Evolutionary conservation across 2,113 vertebrate genomes (phyloP), one percentile per base, ranked within the genome.

Genomic region (Crotalus tigris): DNA sequence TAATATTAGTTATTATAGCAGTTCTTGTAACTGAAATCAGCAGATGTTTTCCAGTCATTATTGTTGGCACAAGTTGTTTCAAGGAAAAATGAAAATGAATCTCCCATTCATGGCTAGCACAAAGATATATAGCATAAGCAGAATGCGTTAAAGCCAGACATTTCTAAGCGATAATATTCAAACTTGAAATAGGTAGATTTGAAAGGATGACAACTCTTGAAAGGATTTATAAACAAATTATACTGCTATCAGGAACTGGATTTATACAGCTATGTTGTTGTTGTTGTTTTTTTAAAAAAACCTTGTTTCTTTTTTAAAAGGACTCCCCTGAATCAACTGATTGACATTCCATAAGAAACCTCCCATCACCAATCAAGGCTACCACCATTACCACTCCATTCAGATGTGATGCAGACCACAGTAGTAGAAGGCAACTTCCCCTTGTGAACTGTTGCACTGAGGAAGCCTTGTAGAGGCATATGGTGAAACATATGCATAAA

Each of bases 11-110:
- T 59, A 64, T 64, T 64, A 29, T 12, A 64, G 61, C 61, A 75
- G 64, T 75, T 75, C 64, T 13, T 75, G n/a, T 75, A 33, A 75
- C n/a, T 75, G n/a, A 75, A 75, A 33, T 75, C n/a, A n/a, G 2
- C 64, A 75, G 64, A 33, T 91, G 24, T 94, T 95, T 87, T 94
- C 96, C 93, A 93, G 96, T 96, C 95, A 97, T 93, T 90, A 95
- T 57, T 88, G 6, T 64, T 90, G 95, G 4, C 94, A 97, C 96
- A 69, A 92, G 90, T 94, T 97, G 97, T 95, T 95, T 93, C 94
- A 96, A 46, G 46, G 33, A 85, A 39, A 23, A 81, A 57, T 44
- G 39, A 39, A 23, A 81, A 57, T 44, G 39, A 33, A 85, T 91
- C 53, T 13, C 26, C 69, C 53, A 91, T 85, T n/a, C 26, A 24